phyloP scores from a whole-genome alignment of 2,797 vertebrate genomes.

The Semaprochilodus insignis region DNA sequence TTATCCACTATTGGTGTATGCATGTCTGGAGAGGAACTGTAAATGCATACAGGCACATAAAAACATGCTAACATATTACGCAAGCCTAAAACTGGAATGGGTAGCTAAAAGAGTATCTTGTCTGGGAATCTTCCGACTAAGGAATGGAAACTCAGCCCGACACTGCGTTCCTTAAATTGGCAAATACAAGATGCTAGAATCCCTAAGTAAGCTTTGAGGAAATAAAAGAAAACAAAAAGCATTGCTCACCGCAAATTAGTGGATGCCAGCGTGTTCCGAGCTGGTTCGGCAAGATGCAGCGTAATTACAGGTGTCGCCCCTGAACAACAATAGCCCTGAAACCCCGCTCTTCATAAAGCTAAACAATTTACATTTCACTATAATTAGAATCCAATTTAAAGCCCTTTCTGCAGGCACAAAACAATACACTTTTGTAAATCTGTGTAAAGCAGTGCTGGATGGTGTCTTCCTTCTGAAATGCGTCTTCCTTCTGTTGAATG shows the following conservation, averaged over 20 bases:
- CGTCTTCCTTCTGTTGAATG: constrained; percentile 41
- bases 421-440: constrained; percentile 50
- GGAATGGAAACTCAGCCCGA: constrained; percentile 5
- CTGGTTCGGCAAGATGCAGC: constrained; percentile 36
- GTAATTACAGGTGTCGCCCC: constrained; percentile 57
- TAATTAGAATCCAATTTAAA: constrained; percentile 58
- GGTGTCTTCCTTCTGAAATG: constrained; percentile 16
- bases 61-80: too few species aligned
- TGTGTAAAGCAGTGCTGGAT: constrained; percentile 5
- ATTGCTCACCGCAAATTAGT: constrained; percentile 45
- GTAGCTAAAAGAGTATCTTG: constrained; percentile 1
- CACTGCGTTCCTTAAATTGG: constrained; percentile 20
- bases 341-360: constrained; percentile 37
- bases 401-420: constrained; percentile 43
- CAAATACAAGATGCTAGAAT: neutral
- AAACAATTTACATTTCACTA: constrained; percentile 60
- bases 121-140: constrained; percentile 5
- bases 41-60: neutral
- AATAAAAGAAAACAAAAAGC: constrained; percentile 30
- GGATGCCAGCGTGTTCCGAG: constrained; percentile 47
- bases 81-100: neutral
- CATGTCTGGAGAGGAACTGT: neutral
- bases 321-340: constrained; percentile 55
- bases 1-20: neutral
- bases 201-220: constrained; percentile 22